Conservation (phyloP, 2,888 invertebrate genomes). For the Drosophila stalkeri region DNA sequence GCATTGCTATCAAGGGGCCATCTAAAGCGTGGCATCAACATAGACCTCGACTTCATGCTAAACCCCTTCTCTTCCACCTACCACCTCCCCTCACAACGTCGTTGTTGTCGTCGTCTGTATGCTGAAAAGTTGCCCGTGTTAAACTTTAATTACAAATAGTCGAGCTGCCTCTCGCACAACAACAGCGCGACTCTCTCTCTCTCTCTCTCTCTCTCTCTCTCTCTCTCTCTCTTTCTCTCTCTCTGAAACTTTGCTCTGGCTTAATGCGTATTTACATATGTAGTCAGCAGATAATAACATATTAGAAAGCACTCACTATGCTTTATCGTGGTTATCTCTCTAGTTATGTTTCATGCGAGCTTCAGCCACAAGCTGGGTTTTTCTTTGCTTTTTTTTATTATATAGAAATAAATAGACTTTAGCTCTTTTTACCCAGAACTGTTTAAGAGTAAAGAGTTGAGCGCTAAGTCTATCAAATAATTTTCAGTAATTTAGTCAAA, state of each 20-base stretch:
- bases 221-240: too few relatives aligned
- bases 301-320: slow-evolving; percentile 43
- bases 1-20: slow-evolving; percentile 66
- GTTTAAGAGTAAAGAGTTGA: neutral
- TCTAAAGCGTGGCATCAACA: slow-evolving; percentile 59
- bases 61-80: neutral
- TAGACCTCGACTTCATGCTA: slow-evolving; percentile 38
- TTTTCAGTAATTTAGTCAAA: too few relatives aligned
- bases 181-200: slow-evolving; percentile 41
- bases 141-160: slow-evolving; percentile 76
- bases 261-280: slow-evolving; percentile 75
- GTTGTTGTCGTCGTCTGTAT: slow-evolving; percentile 34
- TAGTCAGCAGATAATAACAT: slow-evolving; percentile 76
- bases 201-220: too few relatives aligned
- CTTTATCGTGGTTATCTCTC: slow-evolving; percentile 13
- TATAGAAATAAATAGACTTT: neutral
- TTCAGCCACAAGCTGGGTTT: neutral
- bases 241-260: slow-evolving; percentile 44
- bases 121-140: slow-evolving; percentile 72
- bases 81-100: neutral
- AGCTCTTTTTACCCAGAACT: neutral
- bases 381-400: neutral
- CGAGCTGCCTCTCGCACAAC: slow-evolving; percentile 34
- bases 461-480: neutral
- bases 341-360: slow-evolving; percentile 3